These are phyloP conservation scores for Oeneis ivallda DNA, from an alignment of 2,888 invertebrate species.

Conservation along the genomic window DNA sequence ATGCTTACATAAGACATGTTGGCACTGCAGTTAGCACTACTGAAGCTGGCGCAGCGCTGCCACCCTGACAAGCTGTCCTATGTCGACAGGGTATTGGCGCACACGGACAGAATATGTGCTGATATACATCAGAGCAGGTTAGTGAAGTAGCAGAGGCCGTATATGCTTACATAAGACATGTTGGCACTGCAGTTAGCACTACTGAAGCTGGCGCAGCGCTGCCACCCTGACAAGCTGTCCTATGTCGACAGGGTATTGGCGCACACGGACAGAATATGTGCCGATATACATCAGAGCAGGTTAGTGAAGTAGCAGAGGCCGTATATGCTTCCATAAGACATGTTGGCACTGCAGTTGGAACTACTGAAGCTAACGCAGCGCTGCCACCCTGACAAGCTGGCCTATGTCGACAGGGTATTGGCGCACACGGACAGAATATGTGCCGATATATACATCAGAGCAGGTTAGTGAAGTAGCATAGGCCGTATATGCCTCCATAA, in stretches of 20 bases:
- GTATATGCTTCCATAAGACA: too few species aligned
- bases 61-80: slow-evolving; percentile 97
- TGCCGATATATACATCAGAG: slow-evolving; percentile 91
- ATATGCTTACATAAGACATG: slow-evolving; percentile 98
- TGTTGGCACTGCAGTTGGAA: slow-evolving; percentile 96
- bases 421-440: slow-evolving; percentile 95
- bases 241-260: slow-evolving; percentile 97
- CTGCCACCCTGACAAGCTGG: slow-evolving; percentile 96
- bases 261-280: slow-evolving; percentile 94
- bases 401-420: slow-evolving; percentile 97
- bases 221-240: slow-evolving; percentile 96
- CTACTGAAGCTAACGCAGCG: slow-evolving; percentile 96
- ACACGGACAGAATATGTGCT: slow-evolving; percentile 94
- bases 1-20: slow-evolving; percentile 98
- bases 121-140: slow-evolving; percentile 92
- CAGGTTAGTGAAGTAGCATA: too few species aligned
- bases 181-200: slow-evolving; percentile 96
- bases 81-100: slow-evolving; percentile 96
- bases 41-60: slow-evolving; percentile 97
- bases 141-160: too few species aligned
- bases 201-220: slow-evolving; percentile 96
- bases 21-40: slow-evolving; percentile 95
- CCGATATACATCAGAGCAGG: slow-evolving; percentile 92
- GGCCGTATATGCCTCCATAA: too few species aligned
- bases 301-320: too few species aligned